Base-by-base conservation (phyloP, 1,140 invertebrate species). In the Brachionus manjavacas region DNA sequence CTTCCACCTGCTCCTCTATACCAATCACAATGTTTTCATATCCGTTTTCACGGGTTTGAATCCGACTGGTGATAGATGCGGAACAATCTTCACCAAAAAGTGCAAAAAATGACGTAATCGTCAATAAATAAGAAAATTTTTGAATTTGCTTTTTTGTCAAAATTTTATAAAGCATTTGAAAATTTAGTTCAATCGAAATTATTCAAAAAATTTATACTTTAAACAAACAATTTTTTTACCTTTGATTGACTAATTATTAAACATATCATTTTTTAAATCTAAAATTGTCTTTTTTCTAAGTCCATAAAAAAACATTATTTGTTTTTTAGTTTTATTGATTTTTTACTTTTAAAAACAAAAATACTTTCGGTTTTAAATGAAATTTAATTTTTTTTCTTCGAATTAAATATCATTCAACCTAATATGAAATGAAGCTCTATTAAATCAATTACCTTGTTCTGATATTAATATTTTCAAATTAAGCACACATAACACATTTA, bases 11-110 rank as follows among this genome's bases (percentile, higher is more conserved):
- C 12, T 81, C 52, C 2, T 81, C 79, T 11, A 81, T 81, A 60
- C 14, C 79, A 9, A 81, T 46, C 35, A 81, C 4, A 43, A 81
- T 60, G 46, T 81, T 81, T 4, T 31, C 35, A 68, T 81, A 81
- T 31, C 79, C 52, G 41, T 81, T 68, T 43, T 64, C 41, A 23
- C 43, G n/a, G 16, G 23, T 9, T 7, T 9, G n/a, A 25, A 76
- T 76, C 49, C 46, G 23, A 35, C 16, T 25, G 14, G 11, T 12
- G 9, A 23, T 76, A 3, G 1, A 76, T 9, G 46, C 23, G 25
- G 41, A 23, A 76, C 72, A 76, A 49, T 11, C 52, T 12, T 76
- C 20, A 23, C 4, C 35, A 46, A 12, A 43, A 12, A 41, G 8
- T 74, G 46, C 9, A 41, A n/a, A 9, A 39, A 41, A 41, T n/a